A percentile compares a stretch with the other conserved stretches of the same genome.
These are phyloP conservation scores for Tricholaema leucomelas DNA, from an alignment of 2,113 vertebrate genomes.

Conservation along the genomic window DNA sequence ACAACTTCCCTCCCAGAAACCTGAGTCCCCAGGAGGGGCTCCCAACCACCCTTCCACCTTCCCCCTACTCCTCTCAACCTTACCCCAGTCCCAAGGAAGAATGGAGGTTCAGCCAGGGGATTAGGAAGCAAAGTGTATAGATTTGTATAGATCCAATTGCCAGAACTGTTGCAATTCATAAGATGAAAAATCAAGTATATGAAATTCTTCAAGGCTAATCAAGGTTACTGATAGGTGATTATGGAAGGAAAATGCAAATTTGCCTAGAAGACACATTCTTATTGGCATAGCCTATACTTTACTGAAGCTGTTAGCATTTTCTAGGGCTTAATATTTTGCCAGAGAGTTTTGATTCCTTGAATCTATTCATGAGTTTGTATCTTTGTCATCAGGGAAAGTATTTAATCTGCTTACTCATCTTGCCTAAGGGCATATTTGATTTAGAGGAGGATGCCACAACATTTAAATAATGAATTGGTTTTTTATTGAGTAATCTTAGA, in stretches of 20 bases:
- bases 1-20: too few relatives aligned
- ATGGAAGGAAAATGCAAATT: background rate
- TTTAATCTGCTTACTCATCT: slow-evolving; percentile 21
- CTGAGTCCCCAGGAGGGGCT: too few relatives aligned
- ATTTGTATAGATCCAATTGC: background rate
- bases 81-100: too few relatives aligned
- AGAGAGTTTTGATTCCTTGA: background rate
- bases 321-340: background rate
- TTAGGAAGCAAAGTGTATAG: too few relatives aligned
- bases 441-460: background rate
- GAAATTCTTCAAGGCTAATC: background rate
- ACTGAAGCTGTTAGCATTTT: background rate
- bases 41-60: too few relatives aligned
- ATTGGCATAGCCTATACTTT: background rate
- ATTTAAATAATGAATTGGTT: slow-evolving; percentile 11
- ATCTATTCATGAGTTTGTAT: background rate
- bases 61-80: too few relatives aligned
- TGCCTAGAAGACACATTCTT: background rate
- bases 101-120: too few relatives aligned
- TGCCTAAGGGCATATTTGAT: background rate
- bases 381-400: background rate
- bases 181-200: background rate
- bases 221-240: background rate
- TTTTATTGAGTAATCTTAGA: slow-evolving; percentile 7
- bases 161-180: background rate